A percentile compares a stretch with the other conserved stretches of the same genome.
Evolutionary conservation across 1,140 invertebrate species (phyloP).

Genomic region (honey bee (Apis mellifera)): Amel_HAv3.1 CM009931.2:26356001-26356500

Average conservation of each 20-base stretch:
- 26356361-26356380: conserved; percentile 3
- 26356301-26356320: conserved; percentile 42
- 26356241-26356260: not conserved
- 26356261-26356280: conserved; percentile 16
- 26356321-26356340: conserved; percentile 42
- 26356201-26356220: no score
- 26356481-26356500: conserved; percentile 59
- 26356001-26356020: no score
- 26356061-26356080: no score
- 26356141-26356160: no score
- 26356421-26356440: conserved; percentile 71
- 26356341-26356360: conserved; percentile 49
- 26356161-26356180: no score
- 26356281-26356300: conserved; percentile 3
- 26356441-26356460: conserved; percentile 60
- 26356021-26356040: no score
- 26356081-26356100: no score
- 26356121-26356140: no score
- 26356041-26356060: no score
- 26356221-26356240: no score
- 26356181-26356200: no score
- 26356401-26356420: conserved; percentile 52
- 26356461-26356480: conserved; percentile 59
- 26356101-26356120: no score
- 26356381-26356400: conserved; percentile 40